A percentile compares a stretch with the other conserved stretches of the same genome.
These are phyloP conservation scores for Patiria miniata DNA, from an alignment of 35 echinoderm and acorn worm genomes.

Conservation along the genomic window DNA sequence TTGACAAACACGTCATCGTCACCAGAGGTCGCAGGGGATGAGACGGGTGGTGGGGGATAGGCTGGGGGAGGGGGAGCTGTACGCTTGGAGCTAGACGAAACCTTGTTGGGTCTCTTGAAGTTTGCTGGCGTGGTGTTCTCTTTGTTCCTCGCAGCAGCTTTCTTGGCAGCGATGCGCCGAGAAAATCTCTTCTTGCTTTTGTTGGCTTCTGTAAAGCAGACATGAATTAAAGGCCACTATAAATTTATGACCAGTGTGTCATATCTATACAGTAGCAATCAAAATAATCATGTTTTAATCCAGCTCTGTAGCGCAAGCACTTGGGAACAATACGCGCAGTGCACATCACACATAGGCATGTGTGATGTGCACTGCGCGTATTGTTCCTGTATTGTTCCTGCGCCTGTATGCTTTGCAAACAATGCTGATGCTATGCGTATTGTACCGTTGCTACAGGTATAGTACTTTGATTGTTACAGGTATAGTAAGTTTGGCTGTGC, in stretches of 20 bases:
- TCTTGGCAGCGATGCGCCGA: background rate
- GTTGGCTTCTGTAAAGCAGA: constrained; percentile 9
- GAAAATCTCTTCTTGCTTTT: background rate
- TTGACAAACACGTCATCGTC: constrained; percentile 25
- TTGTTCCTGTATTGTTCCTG: no score
- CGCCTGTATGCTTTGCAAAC: no score
- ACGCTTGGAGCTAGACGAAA: background rate
- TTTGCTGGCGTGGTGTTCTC: constrained; percentile 15
- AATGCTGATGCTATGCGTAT: no score
- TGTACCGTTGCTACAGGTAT: no score
- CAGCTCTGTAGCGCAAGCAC: no score
- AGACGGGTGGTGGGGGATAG: background rate
- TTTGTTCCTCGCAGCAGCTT: background rate
- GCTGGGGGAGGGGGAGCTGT: background rate
- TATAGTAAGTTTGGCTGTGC: no score
- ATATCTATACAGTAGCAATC: background rate
- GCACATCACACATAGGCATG: background rate
- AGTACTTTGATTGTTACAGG: no score
- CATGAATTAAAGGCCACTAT: background rate
- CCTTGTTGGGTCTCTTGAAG: background rate
- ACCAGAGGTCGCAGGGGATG: background rate
- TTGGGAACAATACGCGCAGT: no score
- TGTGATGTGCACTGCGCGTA: background rate
- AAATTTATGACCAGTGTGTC: no score
- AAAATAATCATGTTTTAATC: no score